Evolutionary conservation across 2,113 vertebrate genomes (phyloP).

Genomic region (Machaerirhynchus nigripectus): DNA sequence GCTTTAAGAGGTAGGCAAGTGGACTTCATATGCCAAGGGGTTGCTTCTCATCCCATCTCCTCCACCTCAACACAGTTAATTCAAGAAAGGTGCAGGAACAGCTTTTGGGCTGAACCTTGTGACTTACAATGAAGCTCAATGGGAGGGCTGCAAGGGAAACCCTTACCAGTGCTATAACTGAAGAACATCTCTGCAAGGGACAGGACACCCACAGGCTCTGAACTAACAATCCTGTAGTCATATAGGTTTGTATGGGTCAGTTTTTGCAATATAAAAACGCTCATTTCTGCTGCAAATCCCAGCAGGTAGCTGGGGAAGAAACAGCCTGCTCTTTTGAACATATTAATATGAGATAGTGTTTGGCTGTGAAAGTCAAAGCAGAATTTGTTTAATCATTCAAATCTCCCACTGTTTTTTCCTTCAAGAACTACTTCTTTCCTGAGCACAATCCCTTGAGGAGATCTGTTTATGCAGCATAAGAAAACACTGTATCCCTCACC

Average conservation of each 20-base stretch:
- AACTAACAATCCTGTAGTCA: not conserved
- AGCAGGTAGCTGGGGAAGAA: not conserved
- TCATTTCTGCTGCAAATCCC: not conserved
- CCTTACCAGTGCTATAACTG: fast-evolving
- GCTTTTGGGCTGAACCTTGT: not conserved
- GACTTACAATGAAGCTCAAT: not conserved
- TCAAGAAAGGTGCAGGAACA: not conserved
- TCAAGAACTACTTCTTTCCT: not conserved
- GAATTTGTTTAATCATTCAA: not conserved
- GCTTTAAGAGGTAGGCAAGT: not conserved
- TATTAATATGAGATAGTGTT: not conserved
- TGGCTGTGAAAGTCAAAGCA: not conserved
- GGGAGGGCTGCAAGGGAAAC: not conserved
- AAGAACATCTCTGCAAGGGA: not conserved
- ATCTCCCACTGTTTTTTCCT: not conserved
- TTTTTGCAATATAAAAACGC: not conserved
- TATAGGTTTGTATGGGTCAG: not conserved
- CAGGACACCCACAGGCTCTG: not conserved
- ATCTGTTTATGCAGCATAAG: fast-evolving
- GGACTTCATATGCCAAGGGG: not conserved
- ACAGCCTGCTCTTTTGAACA: not conserved
- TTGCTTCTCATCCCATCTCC: not conserved
- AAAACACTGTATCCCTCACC: not conserved
- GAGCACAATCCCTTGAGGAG: not conserved
- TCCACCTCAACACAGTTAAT: not conserved